These are phyloP conservation scores for Hylaeus volcanicus DNA, from an alignment of 1,140 invertebrate genomes.

Conservation along the genomic window DNA sequence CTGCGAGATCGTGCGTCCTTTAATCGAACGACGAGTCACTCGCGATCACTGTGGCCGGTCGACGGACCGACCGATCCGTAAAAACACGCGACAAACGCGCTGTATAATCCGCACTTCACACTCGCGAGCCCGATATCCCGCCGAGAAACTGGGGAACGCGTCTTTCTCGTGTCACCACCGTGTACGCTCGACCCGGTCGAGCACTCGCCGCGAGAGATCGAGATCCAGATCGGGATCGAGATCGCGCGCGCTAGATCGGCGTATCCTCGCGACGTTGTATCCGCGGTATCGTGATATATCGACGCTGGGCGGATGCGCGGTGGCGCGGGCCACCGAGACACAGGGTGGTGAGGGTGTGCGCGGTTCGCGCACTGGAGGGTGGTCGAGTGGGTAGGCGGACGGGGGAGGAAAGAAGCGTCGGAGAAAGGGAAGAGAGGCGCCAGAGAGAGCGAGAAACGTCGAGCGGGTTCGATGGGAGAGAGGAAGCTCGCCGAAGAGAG, in stretches of 20 bases:
- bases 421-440: background rate
- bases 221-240: background rate
- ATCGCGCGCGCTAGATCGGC: constrained; percentile 48
- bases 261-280: constrained; percentile 47
- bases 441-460: background rate
- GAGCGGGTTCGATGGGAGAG: background rate
- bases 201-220: constrained; percentile 6
- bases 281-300: constrained; percentile 44
- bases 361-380: constrained; percentile 9
- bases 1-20: too few relatives aligned
- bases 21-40: background rate
- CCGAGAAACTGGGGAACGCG: background rate
- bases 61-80: background rate
- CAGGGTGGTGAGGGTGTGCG: constrained; percentile 38
- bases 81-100: background rate
- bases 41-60: background rate
- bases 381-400: background rate
- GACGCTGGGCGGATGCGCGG: constrained; percentile 46
- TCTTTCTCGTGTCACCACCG: background rate
- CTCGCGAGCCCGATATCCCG: background rate
- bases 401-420: background rate
- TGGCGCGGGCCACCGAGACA: constrained; percentile 43
- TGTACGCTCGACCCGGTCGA: background rate
- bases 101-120: constrained; percentile 1
- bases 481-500: constrained; percentile 6